A percentile compares a stretch with the other conserved stretches of the same genome.
Conservation (phyloP, 2,888 invertebrate genomes). For the Apamea epomidion region DNA sequence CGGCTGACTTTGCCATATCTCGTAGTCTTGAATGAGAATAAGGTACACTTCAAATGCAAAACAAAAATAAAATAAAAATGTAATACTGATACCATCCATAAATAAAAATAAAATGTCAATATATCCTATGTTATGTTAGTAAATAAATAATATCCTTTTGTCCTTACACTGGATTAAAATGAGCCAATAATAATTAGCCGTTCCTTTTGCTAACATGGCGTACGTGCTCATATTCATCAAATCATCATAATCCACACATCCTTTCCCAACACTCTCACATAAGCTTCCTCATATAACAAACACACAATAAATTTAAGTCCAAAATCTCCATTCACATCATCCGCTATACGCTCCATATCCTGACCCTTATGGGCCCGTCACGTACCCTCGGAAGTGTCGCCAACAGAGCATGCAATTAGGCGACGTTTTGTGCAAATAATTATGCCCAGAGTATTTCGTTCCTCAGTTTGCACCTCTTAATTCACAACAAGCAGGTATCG, state of each 20-base stretch:
- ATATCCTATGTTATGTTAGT: too few relatives aligned
- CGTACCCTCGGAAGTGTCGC: slow-evolving; percentile 82
- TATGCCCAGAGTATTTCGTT: slow-evolving; percentile 79
- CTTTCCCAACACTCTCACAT: neutral
- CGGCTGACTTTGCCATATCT: neutral
- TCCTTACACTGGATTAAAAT: neutral
- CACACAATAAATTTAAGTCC: slow-evolving; percentile 14
- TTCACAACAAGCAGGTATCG: slow-evolving; percentile 76
- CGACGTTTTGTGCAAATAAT: slow-evolving; percentile 87
- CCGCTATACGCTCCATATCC: slow-evolving; percentile 64
- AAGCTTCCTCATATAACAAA: neutral
- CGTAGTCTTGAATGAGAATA: neutral
- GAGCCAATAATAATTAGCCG: neutral
- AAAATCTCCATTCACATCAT: slow-evolving; percentile 35
- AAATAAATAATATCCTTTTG: too few relatives aligned
- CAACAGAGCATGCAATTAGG: slow-evolving; percentile 87
- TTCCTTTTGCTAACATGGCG: neutral
- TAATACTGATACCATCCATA: too few relatives aligned
- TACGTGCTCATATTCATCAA: neutral
- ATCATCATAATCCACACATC: neutral
- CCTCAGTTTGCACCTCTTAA: slow-evolving; percentile 79
- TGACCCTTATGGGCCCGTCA: slow-evolving; percentile 74
- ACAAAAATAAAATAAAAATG: too few relatives aligned
- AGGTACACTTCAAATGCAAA: neutral
- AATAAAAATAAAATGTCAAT: too few relatives aligned